Base-by-base conservation (phyloP, 64 coral and sea anemone species). In the Stichodactyla helianthus region DNA sequence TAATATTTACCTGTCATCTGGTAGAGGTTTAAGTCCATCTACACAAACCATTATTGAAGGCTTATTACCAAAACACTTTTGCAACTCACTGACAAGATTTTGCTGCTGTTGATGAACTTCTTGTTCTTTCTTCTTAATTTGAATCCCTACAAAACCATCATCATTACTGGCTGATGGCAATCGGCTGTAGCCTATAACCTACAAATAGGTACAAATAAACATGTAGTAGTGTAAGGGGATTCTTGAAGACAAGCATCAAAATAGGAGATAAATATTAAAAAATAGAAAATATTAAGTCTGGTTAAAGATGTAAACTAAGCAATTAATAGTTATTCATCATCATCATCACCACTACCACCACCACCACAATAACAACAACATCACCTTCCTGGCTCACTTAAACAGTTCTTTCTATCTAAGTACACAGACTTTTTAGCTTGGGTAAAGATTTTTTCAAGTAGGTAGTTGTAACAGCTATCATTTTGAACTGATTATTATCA, bases 31-130 rank as follows among this genome's bases (percentile, higher is more conserved):
- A 59, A 96, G 88, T 22, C 94, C 94, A 52, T 96, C 94, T 18
- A 96, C 91, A 88, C 94, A 96, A 52, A 96, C 94, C 91, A 96
- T 90, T 15, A 96, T 54, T 50, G 94, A 85, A 28, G 94, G 91
- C 71, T 93, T 96, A 31, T 84, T 96, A 15, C 94, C 94, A 31
- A 96, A 79, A 79, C 88, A 83, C 71, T 96, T 96, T 18, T 96
- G 94, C 1, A 96, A 82, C 14, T 77, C 82, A 88, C 88, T 89
- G 20, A 96, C 94, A 70, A 96, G 82, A 10, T 77, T 58, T 5
- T 92, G 84, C 25, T 96, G 94, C 50, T 86, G 18, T 59, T 89
- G 84, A 19, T 90, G 88, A 19, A 96, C 91, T 2, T 96, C 94
- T 77, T 79, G 86, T 79, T 93, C 94, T 84, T 93, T 96, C 19